Conservation (phyloP, 1,140 invertebrate species). For the Drosophila truncata region DNA sequence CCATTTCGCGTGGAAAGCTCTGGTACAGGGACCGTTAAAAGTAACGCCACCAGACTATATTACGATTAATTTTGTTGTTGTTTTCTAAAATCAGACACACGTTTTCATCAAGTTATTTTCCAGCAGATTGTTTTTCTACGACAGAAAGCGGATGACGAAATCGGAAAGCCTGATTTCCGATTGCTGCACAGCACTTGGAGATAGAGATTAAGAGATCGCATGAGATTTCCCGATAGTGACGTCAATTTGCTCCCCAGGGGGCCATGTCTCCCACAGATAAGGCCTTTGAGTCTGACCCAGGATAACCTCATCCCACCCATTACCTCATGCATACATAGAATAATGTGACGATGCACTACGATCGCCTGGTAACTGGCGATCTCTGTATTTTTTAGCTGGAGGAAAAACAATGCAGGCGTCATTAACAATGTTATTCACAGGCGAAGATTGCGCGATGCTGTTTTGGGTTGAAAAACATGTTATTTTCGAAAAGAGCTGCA, state of each 20-base stretch:
- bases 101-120: slow-evolving; percentile 45
- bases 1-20: slow-evolving; percentile 20
- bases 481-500: slow-evolving; percentile 56
- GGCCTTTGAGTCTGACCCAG: slow-evolving; percentile 13
- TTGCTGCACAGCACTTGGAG: slow-evolving; percentile 49
- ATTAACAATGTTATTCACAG: slow-evolving; percentile 56
- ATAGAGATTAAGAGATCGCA: slow-evolving; percentile 15
- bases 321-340: slow-evolving; percentile 10
- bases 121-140: slow-evolving; percentile 40
- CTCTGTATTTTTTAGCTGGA: slow-evolving; percentile 28
- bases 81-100: slow-evolving; percentile 2
- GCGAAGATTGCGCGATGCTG: slow-evolving; percentile 26
- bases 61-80: not conserved
- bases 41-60: not conserved
- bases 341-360: slow-evolving; percentile 12
- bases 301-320: slow-evolving; percentile 7
- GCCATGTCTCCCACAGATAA: slow-evolving; percentile 60
- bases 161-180: slow-evolving; percentile 33
- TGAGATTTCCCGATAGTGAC: slow-evolving; percentile 45
- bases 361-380: slow-evolving; percentile 60
- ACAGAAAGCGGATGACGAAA: slow-evolving; percentile 63
- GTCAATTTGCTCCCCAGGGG: slow-evolving; percentile 54
- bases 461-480: slow-evolving; percentile 77
- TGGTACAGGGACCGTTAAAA: slow-evolving; percentile 11
- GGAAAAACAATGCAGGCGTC: slow-evolving; percentile 62